These are phyloP conservation scores for Rhimphoctona megacephalus DNA, from an alignment of 2,888 invertebrate species.

Conservation along the genomic window DNA sequence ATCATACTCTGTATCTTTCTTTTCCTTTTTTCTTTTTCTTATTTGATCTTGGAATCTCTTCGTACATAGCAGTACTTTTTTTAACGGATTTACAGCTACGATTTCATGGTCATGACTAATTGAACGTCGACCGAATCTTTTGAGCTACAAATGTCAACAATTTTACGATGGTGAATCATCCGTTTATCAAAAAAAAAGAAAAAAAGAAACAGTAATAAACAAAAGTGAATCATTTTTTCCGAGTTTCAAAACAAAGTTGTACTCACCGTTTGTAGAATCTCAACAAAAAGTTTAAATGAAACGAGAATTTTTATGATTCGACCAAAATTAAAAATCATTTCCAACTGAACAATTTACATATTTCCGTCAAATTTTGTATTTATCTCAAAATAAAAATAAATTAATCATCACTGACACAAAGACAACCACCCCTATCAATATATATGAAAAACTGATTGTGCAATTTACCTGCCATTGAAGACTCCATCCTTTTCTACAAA, in stretches of 20 bases:
- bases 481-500: constrained; percentile 19
- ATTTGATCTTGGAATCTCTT: neutral
- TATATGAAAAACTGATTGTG: neutral
- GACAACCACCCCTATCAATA: constrained; percentile 36
- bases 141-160: neutral
- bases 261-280: neutral
- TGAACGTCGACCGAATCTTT: neutral
- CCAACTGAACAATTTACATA: neutral
- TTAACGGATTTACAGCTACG: constrained; percentile 11
- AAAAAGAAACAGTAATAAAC: neutral
- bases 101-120: constrained; percentile 5
- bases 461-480: neutral
- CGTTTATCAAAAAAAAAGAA: neutral
- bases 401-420: neutral
- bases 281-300: neutral
- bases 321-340: too few species aligned
- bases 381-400: neutral
- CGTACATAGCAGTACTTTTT: neutral
- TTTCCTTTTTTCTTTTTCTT: neutral
- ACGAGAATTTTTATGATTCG: neutral
- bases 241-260: neutral
- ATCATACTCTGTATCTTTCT: neutral
- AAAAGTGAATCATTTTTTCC: neutral
- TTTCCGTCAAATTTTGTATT: neutral
- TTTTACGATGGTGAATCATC: neutral